A percentile compares a stretch with the other conserved stretches of the same genome.
phyloP scores from a whole-genome alignment of 35 echinoderm and acorn worm genomes.

The Strongylocentrotus purpuratus region DNA sequence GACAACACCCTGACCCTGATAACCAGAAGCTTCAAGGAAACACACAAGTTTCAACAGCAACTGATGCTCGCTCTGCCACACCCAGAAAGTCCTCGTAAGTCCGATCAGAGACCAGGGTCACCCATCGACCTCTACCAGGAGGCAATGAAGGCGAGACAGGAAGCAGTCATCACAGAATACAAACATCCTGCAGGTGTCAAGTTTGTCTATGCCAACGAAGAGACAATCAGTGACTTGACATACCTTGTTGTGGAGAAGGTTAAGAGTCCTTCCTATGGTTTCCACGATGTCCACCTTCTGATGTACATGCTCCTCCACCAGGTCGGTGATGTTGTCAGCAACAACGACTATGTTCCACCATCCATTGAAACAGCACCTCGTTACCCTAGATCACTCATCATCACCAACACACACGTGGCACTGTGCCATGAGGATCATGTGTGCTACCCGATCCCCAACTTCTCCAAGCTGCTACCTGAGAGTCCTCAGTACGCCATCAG shows the following conservation, averaged over 20 bases:
- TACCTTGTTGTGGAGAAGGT: slow-evolving; percentile 80
- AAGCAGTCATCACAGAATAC: slow-evolving; percentile 70
- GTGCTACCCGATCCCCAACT: slow-evolving; percentile 90
- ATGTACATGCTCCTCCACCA: slow-evolving; percentile 76
- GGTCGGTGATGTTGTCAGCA: slow-evolving; percentile 27
- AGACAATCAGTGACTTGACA: slow-evolving; percentile 84
- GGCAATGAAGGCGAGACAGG: slow-evolving; percentile 50
- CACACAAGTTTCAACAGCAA: slow-evolving; percentile 74
- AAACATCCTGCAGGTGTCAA: slow-evolving; percentile 91
- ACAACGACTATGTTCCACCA: slow-evolving; percentile 24
- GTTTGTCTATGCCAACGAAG: slow-evolving; percentile 94
- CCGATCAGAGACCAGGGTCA: slow-evolving; percentile 55
- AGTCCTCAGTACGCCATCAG: slow-evolving; percentile 72
- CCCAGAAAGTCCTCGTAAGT: slow-evolving; percentile 8
- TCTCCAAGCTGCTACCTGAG: slow-evolving; percentile 81
- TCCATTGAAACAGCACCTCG: not conserved
- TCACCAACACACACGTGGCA: slow-evolving; percentile 81
- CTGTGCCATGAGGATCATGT: slow-evolving; percentile 91
- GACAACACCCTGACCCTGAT: slow-evolving; percentile 75
- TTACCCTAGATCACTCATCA: slow-evolving; percentile 68
- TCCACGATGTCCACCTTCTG: slow-evolving; percentile 67
- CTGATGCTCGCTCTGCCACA: slow-evolving; percentile 70
- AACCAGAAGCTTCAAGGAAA: slow-evolving; percentile 80
- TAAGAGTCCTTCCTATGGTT: slow-evolving; percentile 36
- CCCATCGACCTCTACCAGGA: slow-evolving; percentile 83